Base-by-base conservation (phyloP, 2,888 invertebrate species). In the Sicus ferrugineus region DNA sequence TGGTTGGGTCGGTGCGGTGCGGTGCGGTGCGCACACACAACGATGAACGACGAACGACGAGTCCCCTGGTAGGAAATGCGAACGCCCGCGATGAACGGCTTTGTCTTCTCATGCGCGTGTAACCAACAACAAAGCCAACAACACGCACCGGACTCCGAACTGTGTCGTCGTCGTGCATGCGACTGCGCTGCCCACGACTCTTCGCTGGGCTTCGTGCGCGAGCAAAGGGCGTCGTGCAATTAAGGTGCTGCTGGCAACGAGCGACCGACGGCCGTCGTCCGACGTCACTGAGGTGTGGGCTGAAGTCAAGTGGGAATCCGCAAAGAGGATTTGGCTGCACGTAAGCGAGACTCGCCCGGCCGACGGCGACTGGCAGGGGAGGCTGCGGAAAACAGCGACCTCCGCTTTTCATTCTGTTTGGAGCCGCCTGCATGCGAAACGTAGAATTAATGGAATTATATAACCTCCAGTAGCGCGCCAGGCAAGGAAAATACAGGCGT, bases 371-470 rank as follows among this genome's bases (percentile, higher is more conserved):
- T 38, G 42, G 23, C 38, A n/a, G n/a, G n/a, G n/a, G 38, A 4
- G 21, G 34, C 59, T 59, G 34, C 34, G 38, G 59, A 21, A 59
- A 59, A 59, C 23, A 54, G 63, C 64, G 54, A 54, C 65, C 65
- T 54, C 54, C 38, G 23, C 34, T 65, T 65, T 54, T 38, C 38
- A 64, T 64, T 64, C 52, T 63, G 9, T 63, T 63, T 63, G 46
- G 48, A 48, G 26, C 31, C 46, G 63, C 63, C 50, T 48, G 63
- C 63, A 63, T 28, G 19, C 16, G 30, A 46, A 19, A 46, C 46
- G 19, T 5, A 9, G 23, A n/a, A n/a, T n/a, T n/a, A n/a, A n/a
- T 65, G 23, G 52, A 65, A 65, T 65, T 65, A 65, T 54, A 54
- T 31, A 52, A 52, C 38, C 52, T 34, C n/a, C n/a, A n/a, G n/a